These are phyloP conservation scores for Paraescarpia echinospica DNA, from an alignment of 1,140 invertebrate genomes.

Conservation along the genomic window DNA sequence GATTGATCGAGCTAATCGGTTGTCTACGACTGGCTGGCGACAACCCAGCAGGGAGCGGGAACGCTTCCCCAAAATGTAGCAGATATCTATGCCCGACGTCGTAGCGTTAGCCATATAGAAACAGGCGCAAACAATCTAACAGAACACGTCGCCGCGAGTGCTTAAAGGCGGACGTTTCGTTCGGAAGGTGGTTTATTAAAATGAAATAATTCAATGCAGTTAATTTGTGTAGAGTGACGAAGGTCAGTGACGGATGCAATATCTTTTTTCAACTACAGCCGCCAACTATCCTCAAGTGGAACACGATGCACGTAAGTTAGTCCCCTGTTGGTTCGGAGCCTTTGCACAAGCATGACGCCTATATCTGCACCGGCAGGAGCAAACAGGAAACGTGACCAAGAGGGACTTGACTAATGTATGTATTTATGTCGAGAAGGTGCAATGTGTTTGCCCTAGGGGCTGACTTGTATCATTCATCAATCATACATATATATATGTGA, in stretches of 20 bases:
- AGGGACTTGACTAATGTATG: background rate
- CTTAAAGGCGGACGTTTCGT: too few species aligned
- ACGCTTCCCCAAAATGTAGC: background rate
- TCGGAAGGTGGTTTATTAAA: too few species aligned
- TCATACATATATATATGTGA: background rate
- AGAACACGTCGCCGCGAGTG: background rate
- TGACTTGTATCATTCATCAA: background rate
- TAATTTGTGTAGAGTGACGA: background rate
- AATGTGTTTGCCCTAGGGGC: background rate
- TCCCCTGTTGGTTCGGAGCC: background rate
- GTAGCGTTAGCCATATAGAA: background rate
- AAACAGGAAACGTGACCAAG: background rate
- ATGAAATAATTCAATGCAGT: background rate
- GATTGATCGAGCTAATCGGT: conserved; percentile 4
- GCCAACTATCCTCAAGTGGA: background rate
- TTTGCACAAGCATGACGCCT: background rate
- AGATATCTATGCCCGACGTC: background rate
- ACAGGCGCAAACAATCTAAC: background rate
- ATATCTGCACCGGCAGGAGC: background rate
- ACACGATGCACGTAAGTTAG: background rate
- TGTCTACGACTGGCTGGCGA: background rate
- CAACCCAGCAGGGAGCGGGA: background rate
- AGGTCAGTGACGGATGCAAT: background rate
- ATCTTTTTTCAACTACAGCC: background rate
- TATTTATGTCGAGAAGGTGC: background rate